A percentile compares a stretch with the other conserved stretches of the same genome.
These are phyloP conservation scores for Leiothrix lutea DNA, from an alignment of 2,113 vertebrate species.

Conservation along the genomic window DNA sequence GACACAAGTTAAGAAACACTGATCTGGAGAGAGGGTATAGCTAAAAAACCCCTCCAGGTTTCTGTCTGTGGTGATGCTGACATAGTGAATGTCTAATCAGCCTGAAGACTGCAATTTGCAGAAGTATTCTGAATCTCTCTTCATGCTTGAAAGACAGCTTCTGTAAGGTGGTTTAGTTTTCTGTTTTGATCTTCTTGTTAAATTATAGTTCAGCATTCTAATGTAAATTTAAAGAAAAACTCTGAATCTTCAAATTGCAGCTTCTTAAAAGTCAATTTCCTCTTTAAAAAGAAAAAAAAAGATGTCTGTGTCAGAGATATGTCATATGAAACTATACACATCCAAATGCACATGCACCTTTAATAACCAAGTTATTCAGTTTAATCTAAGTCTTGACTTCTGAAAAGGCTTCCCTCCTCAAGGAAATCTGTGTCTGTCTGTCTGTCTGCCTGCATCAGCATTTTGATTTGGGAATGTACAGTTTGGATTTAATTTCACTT, in stretches of 20 bases:
- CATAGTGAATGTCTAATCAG: not conserved
- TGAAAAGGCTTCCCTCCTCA: not conserved
- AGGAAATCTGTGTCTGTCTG: not conserved
- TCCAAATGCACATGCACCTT: not conserved
- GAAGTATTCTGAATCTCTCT: not conserved
- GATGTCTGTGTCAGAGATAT: not conserved
- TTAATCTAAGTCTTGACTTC: not conserved
- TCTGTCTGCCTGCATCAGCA: not conserved
- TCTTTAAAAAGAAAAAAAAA: not conserved
- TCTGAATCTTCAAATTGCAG: not conserved
- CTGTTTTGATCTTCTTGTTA: slow-evolving; percentile 18
- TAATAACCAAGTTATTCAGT: not conserved
- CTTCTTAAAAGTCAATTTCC: not conserved
- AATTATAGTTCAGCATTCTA: not conserved
- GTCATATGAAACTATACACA: not conserved
- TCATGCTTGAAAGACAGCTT: not conserved
- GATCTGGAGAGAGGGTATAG: not conserved
- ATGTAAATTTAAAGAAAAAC: not conserved
- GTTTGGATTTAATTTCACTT: not conserved
- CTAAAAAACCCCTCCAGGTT: not conserved
- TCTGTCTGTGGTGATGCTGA: not conserved
- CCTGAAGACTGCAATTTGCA: not conserved
- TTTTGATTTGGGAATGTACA: not conserved
- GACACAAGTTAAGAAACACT: not conserved
- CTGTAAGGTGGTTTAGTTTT: not conserved